Percentiles rank a stretch among this genome's conserved stretches.
These are phyloP conservation scores for Equus przewalskii DNA, from an alignment of 2,113 vertebrate species.

Conservation along the genomic window DNA sequence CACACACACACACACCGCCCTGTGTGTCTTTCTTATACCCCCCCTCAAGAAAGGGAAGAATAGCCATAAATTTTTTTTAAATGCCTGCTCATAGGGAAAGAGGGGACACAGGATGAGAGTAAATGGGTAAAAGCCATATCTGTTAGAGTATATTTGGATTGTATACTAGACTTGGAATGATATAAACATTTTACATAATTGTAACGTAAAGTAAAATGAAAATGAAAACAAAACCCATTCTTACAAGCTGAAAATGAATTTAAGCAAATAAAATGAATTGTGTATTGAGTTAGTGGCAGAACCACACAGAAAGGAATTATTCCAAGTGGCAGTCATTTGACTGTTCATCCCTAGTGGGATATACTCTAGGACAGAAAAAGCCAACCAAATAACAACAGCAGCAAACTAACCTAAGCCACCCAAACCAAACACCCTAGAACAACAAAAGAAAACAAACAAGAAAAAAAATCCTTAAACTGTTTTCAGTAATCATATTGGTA, in stretches of 20 bases:
- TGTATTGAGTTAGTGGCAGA: not conserved
- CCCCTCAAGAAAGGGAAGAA: not conserved
- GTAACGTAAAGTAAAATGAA: constrained; percentile 25
- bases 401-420: not conserved
- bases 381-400: not conserved
- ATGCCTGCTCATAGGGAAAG: not conserved
- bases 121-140: not conserved
- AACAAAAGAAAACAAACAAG: not conserved
- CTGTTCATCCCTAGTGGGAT: not conserved
- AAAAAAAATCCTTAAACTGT: not conserved
- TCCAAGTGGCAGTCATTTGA: not conserved
- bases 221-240: constrained; percentile 11
- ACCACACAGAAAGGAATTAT: not conserved
- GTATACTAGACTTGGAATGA: not conserved
- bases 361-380: not conserved
- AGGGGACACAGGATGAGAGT: not conserved
- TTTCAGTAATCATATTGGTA: not conserved
- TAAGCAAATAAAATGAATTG: not conserved
- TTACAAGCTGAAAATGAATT: not conserved
- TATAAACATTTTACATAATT: not conserved
- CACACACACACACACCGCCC: not conserved
- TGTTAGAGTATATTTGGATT: not conserved
- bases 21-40: not conserved
- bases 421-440: not conserved
- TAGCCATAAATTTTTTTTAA: not conserved